Evolutionary conservation across 2,888 invertebrate genomes (phyloP).

Genomic region (Stegophylla sp.): DNA sequence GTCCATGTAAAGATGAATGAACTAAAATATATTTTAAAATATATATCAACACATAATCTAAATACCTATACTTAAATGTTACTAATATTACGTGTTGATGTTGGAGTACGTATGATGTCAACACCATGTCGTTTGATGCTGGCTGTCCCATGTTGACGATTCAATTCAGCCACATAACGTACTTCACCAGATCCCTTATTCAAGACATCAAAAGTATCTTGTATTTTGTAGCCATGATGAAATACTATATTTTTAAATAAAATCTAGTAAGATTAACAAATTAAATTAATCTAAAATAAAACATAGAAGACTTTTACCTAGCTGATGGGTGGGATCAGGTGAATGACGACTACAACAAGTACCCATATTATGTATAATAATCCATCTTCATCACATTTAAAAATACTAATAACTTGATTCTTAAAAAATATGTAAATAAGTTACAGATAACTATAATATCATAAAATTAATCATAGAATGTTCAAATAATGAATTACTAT

Average conservation of each 20-base stretch:
- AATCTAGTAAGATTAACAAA: constrained; percentile 3
- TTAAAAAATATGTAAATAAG: background rate
- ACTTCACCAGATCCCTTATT: constrained; percentile 67
- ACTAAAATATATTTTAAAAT: constrained; percentile 62
- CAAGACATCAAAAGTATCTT: constrained; percentile 65
- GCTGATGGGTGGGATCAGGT: constrained; percentile 72
- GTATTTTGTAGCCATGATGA: constrained; percentile 64
- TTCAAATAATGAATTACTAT: background rate
- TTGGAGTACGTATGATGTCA: constrained; percentile 78
- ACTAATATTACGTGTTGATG: constrained; percentile 71
- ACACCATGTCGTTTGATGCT: constrained; percentile 69
- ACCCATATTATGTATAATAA: constrained; percentile 70
- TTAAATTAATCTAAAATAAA: constrained; percentile 20
- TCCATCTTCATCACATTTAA: constrained; percentile 21
- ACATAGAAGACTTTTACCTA: constrained; percentile 66
- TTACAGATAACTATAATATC: background rate
- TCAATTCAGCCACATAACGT: constrained; percentile 81
- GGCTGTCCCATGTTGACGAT: constrained; percentile 70
- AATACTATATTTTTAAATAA: constrained; percentile 34
- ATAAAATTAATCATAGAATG: background rate
- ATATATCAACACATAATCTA: constrained; percentile 17
- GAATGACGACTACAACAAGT: constrained; percentile 87
- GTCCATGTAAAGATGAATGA: constrained; percentile 63
- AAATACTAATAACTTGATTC: background rate
- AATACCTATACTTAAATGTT: constrained; percentile 29